Percentiles rank a stretch among this genome's conserved stretches.
These are phyloP conservation scores for Vireo griseus DNA, from an alignment of 2,797 vertebrate genomes.

Conservation along the genomic window DNA sequence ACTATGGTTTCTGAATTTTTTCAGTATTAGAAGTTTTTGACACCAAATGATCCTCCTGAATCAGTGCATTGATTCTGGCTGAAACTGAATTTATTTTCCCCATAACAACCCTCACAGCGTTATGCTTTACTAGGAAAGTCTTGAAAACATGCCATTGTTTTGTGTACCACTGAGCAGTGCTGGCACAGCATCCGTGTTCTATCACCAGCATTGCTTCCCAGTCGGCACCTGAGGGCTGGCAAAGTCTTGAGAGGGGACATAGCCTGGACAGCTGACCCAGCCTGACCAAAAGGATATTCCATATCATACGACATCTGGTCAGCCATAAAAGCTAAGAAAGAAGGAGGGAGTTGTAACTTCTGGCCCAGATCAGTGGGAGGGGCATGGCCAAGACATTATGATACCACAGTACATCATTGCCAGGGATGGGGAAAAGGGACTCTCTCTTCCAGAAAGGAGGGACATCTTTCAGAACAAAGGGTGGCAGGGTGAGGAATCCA, in stretches of 20 bases:
- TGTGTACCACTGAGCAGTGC: background rate
- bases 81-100: background rate
- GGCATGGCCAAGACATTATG: background rate
- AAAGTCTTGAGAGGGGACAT: background rate
- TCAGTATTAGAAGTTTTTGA: background rate
- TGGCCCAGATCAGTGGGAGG: background rate
- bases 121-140: background rate
- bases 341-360: background rate
- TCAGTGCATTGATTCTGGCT: background rate
- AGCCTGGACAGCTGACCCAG: background rate
- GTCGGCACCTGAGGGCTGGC: background rate
- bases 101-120: background rate
- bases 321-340: background rate
- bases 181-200: background rate
- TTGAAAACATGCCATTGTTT: background rate
- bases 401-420: background rate
- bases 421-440: background rate
- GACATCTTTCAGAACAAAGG: background rate
- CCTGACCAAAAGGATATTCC: background rate
- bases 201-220: background rate
- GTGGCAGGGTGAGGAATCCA: rapidly evolving
- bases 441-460: background rate
- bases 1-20: background rate
- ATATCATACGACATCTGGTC: background rate
- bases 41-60: background rate